Evolutionary conservation across 1,140 invertebrate species (phyloP).

Genomic region (Bradysia coprophila): DNA sequence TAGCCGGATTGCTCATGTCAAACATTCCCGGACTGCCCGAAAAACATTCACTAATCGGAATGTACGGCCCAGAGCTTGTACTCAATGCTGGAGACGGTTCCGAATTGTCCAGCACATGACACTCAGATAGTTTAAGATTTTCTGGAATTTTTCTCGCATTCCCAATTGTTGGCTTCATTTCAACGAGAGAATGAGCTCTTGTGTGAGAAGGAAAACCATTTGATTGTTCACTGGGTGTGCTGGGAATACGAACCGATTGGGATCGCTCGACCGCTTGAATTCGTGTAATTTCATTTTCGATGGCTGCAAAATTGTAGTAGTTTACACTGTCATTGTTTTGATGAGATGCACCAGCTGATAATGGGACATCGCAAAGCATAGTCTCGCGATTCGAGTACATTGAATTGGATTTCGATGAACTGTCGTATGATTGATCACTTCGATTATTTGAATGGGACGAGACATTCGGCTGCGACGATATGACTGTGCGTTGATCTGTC

Average conservation of each 20-base stretch:
- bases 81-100: conserved; percentile 39
- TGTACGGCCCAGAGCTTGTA: conserved; percentile 50
- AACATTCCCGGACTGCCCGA: conserved; percentile 45
- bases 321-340: neutral
- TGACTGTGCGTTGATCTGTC: conserved; percentile 1
- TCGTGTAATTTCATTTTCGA: neutral
- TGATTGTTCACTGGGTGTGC: neutral
- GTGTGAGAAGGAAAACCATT: neutral
- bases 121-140: conserved; percentile 14
- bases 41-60: conserved; percentile 75
- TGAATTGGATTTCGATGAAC: conserved; percentile 18
- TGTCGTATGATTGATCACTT: conserved; percentile 6
- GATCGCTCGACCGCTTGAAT: neutral
- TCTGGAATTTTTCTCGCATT: conserved; percentile 20
- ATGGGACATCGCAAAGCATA: conserved; percentile 13
- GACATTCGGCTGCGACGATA: conserved; percentile 3
- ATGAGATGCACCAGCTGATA: conserved; percentile 2
- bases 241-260: neutral
- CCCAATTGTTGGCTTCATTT: conserved; percentile 9
- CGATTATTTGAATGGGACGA: neutral
- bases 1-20: conserved; percentile 8
- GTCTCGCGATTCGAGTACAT: conserved; percentile 18
- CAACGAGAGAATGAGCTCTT: neutral
- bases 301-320: neutral
- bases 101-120: conserved; percentile 14